Base-by-base conservation (phyloP, 2,888 invertebrate genomes). In the Andrena praecox region DNA sequence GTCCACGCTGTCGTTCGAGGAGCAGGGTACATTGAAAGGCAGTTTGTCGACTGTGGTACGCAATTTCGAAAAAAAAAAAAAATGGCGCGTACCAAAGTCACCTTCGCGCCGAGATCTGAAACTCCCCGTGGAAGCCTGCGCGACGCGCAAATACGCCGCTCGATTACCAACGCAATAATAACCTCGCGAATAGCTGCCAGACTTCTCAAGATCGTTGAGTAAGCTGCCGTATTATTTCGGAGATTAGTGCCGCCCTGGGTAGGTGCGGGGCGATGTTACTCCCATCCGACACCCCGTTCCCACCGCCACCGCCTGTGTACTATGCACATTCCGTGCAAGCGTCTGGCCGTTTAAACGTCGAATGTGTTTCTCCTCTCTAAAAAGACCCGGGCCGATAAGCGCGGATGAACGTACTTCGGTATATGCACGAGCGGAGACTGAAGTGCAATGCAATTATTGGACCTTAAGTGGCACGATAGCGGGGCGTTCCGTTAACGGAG, bases 121-220 rank as follows among this genome's bases (percentile, higher is more conserved):
- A 35, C 64, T 63, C 24, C 31, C n/a, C 56, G 66, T 31, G 60
- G 35, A 77, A 35, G 20, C 54, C 50, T 68, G 4, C 56, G 42
- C 52, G 27, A 12, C 64, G 42, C 24, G 8, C 48, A 54, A 66
- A 77, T 60, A 76, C 62, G 31, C 31, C 52, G 60, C 52, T 16
- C 74, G 73, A 75, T 74, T 67, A 71, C 62, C 54, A 64, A 27
- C 35, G 56, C 64, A 83, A 83, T 75, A 83, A 80, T 83, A 81
- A 81, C 77, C 70, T 63, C 2, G 67, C 50, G 77, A 73, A 54
- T 64, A 54, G 69, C 63, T 83, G 83, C 77, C 83, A 83, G 68
- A 75, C 52, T 73, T 70, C 12, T 67, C 73, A 31, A 68, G 63
- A 74, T 74, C 71, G 68, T 74, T 68, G 66, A 56, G 70, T 48